Base-by-base conservation (phyloP, 2,888 invertebrate genomes). In the Aphidius colemani region DNA sequence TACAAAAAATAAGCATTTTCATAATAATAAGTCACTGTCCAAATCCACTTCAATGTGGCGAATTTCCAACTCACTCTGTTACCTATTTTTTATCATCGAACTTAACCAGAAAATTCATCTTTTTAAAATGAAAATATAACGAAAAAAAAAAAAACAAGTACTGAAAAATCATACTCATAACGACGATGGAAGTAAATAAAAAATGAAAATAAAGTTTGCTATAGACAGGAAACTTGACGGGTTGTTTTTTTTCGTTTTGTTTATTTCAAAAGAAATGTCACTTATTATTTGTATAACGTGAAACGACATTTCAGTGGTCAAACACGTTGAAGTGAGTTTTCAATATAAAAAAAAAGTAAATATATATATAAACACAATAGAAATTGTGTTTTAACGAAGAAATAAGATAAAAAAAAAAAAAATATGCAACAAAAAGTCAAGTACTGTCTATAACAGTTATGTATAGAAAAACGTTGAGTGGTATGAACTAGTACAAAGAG, bases 21-120 rank as follows among this genome's bases (percentile, higher is more conserved):
- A 49, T 30, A 43, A 11, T 56, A 56, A 59, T 64, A 64, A 64
- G 60, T 64, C 64, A 64, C 59, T 64, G 64, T 64, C 64, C 45
- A 43, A 64, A 64, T 64, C 49, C 59, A 64, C 64, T 64, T 56
- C 64, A 46, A 50, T 43, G 59, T 40, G 50, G 48, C 45, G 39
- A 53, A 53, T 46, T 61, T 18, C 53, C 53, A 46, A 48, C 61
- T 40, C 46, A 53, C 55, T 18, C 53, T 53, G 30, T 30, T 30
- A 30, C 30, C 30, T 30, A 30, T 30, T 30, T 30, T 30, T 30
- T 30, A 30, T 30, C 30, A 30, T 30, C 5, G 30, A 56, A 56
- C 56, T 45, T 45, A 45, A 56, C 45, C 56, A 45, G 10, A 30
- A 45, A 39, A 45, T 13, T 45, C 44, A 30, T 30, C 5, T 30